These are phyloP conservation scores for Liparis tanakae DNA, from an alignment of 2,797 vertebrate genomes.

Conservation along the genomic window DNA sequence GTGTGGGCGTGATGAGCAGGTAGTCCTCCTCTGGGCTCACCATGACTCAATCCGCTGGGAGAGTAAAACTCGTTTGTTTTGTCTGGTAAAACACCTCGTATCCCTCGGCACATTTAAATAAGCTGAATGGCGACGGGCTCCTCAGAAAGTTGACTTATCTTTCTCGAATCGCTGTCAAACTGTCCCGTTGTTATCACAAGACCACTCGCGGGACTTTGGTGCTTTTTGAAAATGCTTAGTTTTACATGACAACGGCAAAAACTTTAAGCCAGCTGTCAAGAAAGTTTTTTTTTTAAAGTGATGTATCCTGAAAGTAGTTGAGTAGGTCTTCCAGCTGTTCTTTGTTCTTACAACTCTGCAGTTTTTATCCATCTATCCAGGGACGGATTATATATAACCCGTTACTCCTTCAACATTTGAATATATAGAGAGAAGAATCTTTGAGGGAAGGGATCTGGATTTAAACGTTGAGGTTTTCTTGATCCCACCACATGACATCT, in stretches of 20 bases:
- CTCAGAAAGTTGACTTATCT: neutral
- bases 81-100: neutral
- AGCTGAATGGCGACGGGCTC: neutral
- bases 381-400: neutral
- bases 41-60: neutral
- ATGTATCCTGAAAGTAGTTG: neutral
- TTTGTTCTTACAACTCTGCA: neutral
- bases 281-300: neutral
- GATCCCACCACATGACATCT: neutral
- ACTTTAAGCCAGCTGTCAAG: neutral
- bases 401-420: too few relatives aligned
- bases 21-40: constrained; percentile 8
- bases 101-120: neutral
- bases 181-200: neutral
- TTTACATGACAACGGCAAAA: neutral
- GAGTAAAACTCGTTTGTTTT: neutral
- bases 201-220: neutral
- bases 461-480: too few relatives aligned
- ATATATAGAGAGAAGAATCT: too few relatives aligned
- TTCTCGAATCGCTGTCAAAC: neutral
- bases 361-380: neutral
- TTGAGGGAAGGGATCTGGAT: too few relatives aligned
- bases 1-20: constrained; percentile 20
- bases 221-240: neutral
- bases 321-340: neutral